Evolutionary conservation across 2,797 vertebrate species (phyloP), one percentile per base, ranked within the genome.

Genomic region (Peromyscus attwateri): DNA sequence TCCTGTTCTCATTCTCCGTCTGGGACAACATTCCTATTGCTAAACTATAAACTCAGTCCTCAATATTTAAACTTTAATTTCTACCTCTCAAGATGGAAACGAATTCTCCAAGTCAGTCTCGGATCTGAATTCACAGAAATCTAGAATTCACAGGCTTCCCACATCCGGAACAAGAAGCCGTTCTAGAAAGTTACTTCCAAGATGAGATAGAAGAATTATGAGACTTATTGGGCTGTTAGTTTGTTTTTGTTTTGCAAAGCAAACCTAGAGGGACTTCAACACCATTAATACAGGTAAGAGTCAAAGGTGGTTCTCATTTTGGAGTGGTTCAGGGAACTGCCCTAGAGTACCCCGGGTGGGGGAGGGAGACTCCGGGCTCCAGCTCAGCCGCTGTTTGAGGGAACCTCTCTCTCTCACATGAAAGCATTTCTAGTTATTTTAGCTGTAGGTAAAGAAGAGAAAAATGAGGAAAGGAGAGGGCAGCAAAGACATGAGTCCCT

Each of bases 291-390:
- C 49, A 16, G 10, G 46, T 13, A 43, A 49, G 21, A 71, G 66
- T 70, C 1, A 1, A 77, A 31, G 31, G 57, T 73, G 21, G 14
- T 46, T 87, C 92, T 75, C 23, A 60, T 23, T 16, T 37, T 1
- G 62, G 55, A 95, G 19, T 11, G 43, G 62, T 37, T 23, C 25
- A 13, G 43, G 68, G 91, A 83, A 46, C 57, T 9, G 19, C 21
- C 60, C 87, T 77, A 87, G 77, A 52, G 87, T 17, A 8, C 71
- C 83, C 71, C 4, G 0, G 17, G 16, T 7, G 17, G n/a, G 17
- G 6, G 0, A 0, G 4, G 29, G 55, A 71, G 12, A 16, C 66
- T 3, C 0, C 0, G 27, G 6, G 43, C 62, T 25, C 3, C 34
- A 3, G 16, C 49, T 75, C 34, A 19, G 23, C 12, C 1, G 13